Conservation (phyloP, 2,113 vertebrate genomes). For the Argyrosomus japonicus region DNA sequence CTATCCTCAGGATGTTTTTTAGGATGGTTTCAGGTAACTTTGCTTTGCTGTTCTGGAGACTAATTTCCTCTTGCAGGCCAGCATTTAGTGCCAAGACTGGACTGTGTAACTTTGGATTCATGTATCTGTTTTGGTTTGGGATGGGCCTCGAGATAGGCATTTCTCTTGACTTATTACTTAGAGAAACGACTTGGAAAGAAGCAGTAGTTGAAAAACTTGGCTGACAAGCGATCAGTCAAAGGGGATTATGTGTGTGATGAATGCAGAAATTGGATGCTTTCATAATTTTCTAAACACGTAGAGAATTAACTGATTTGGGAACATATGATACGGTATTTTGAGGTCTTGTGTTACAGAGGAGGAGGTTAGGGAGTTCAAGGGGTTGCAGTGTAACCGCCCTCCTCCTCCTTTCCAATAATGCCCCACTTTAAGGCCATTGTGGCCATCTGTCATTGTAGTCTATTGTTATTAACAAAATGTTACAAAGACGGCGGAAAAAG, state of each 20-base stretch:
- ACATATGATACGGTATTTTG: constrained; percentile 5
- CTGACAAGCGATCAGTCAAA: constrained; percentile 22
- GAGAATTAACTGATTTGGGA: constrained; percentile 10
- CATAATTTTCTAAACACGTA: constrained; percentile 1
- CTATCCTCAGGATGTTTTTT: constrained; percentile 64
- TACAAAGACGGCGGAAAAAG: neutral
- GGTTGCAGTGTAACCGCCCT: neutral
- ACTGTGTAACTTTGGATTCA: constrained; percentile 57
- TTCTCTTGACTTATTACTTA: constrained; percentile 17
- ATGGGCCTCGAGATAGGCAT: constrained; percentile 3
- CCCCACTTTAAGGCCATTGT: constrained; percentile 37
- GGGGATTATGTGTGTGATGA: constrained; percentile 8
- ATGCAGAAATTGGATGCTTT: neutral
- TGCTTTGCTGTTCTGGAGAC: constrained; percentile 54
- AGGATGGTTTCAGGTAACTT: constrained; percentile 76
- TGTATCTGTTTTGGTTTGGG: constrained; percentile 58
- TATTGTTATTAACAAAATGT: constrained; percentile 18
- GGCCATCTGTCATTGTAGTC: constrained; percentile 59
- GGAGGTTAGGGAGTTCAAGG: neutral
- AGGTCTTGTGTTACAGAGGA: constrained; percentile 23
- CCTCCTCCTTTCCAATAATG: constrained; percentile 21
- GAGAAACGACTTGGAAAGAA: neutral
- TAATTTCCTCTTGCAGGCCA: constrained; percentile 68
- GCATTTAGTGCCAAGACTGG: constrained; percentile 37
- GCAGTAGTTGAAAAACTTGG: constrained; percentile 2